phyloP scores from a whole-genome alignment of 2,113 vertebrate species.

The Calypte anna region DNA sequence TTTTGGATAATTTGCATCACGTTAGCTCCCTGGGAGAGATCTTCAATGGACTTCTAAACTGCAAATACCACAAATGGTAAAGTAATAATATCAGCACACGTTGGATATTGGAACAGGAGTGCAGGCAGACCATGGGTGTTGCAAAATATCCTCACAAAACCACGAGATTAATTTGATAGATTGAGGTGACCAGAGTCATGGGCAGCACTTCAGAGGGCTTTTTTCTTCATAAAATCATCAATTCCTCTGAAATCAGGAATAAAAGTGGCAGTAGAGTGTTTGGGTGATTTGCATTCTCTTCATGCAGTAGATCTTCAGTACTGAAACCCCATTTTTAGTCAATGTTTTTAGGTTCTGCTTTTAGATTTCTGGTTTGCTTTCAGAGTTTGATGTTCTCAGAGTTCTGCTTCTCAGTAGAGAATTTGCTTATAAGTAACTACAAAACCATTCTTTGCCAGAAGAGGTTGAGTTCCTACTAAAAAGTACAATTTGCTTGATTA shows the following conservation, averaged over 20 bases:
- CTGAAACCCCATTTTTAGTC: neutral
- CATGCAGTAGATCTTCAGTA: accelerated
- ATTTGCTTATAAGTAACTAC: neutral
- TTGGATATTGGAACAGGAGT: neutral
- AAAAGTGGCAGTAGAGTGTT: neutral
- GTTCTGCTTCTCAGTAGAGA: neutral
- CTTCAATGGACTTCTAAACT: conserved; percentile 95
- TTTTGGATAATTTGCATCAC: conserved; percentile 96
- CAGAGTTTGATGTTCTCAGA: neutral
- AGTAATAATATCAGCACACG: neutral
- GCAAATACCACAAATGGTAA: conserved; percentile 94
- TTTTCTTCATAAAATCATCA: neutral
- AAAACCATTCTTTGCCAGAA: neutral
- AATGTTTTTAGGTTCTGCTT: neutral
- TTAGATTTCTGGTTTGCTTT: neutral
- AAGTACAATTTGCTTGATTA: neutral
- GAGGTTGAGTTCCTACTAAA: neutral
- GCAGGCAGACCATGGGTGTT: neutral
- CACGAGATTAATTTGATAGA: neutral
- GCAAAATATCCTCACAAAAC: neutral
- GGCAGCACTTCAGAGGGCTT: neutral
- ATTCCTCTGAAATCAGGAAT: neutral
- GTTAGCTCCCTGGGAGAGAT: conserved; percentile 95
- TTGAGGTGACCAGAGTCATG: neutral
- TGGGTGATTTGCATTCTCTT: neutral